Percentiles rank a stretch among this genome's conserved stretches.
These are phyloP conservation scores for Nysson spinosus DNA, from an alignment of 2,888 invertebrate genomes.

Conservation along the genomic window DNA sequence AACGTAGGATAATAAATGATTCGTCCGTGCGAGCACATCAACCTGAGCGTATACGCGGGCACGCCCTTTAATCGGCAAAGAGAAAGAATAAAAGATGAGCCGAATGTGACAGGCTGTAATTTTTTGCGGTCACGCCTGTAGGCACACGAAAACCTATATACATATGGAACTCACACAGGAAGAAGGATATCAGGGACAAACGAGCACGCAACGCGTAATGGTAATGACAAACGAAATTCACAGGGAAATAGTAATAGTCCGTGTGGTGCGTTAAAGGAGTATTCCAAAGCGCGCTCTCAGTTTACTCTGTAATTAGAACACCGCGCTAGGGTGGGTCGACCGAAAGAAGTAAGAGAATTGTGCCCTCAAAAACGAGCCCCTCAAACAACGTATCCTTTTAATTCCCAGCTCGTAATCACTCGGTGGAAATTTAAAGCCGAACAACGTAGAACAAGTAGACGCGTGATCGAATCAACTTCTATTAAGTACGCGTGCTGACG, in stretches of 20 bases:
- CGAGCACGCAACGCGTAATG: neutral
- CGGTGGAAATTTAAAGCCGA: neutral
- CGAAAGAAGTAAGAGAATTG: neutral
- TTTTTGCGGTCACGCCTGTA: neutral
- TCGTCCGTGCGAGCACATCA: conserved; percentile 6
- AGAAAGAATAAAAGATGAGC: neutral
- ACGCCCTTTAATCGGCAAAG: conserved; percentile 1
- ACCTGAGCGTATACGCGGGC: neutral
- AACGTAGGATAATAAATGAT: conserved; percentile 5
- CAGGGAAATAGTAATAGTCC: neutral
- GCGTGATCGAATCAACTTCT: neutral
- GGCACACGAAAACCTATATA: neutral
- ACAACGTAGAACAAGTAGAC: too few species aligned
- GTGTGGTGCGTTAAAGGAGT: neutral
- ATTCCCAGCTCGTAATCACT: neutral
- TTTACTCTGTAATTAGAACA: conserved; percentile 1
- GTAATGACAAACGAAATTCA: neutral
- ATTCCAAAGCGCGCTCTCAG: neutral
- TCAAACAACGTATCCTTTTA: neutral
- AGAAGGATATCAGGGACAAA: too few species aligned
- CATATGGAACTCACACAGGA: too few species aligned
- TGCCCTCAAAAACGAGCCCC: neutral
- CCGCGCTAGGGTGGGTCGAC: neutral
- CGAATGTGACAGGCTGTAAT: neutral
- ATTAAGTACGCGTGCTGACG: neutral